Percentiles rank a stretch among this genome's conserved stretches.
These are phyloP conservation scores for Leptopilina clavipes DNA, from an alignment of 1,140 invertebrate species.

Conservation along the genomic window DNA sequence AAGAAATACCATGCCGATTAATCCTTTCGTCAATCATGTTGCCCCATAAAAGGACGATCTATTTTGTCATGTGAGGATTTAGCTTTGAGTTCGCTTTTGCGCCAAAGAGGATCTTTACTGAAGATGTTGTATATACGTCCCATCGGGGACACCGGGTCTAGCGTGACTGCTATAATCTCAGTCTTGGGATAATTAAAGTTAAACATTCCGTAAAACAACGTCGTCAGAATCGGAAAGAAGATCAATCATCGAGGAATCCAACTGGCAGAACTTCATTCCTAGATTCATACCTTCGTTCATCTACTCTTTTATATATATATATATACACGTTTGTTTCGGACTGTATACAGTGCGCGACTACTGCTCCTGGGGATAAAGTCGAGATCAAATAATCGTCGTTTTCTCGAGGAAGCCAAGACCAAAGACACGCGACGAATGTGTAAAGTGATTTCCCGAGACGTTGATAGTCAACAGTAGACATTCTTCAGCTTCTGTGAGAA, in stretches of 20 bases:
- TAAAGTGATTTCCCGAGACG: slow-evolving; percentile 21
- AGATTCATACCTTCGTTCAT: slow-evolving; percentile 45
- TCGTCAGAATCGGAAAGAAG: slow-evolving; percentile 40
- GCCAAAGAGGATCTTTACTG: background rate
- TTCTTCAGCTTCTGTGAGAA: slow-evolving; percentile 29
- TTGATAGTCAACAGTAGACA: background rate
- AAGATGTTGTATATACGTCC: slow-evolving; percentile 2
- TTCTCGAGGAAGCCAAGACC: slow-evolving; percentile 18
- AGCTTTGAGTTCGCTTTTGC: slow-evolving; percentile 33
- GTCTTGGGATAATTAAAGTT: slow-evolving; percentile 51
- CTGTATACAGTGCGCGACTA: background rate
- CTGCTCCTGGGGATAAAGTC: background rate
- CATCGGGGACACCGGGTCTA: slow-evolving; percentile 47
- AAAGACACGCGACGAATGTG: slow-evolving; percentile 31
- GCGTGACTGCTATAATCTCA: slow-evolving; percentile 53
- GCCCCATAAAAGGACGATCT: slow-evolving; percentile 44
- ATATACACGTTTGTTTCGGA: slow-evolving; percentile 24
- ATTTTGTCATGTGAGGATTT: slow-evolving; percentile 35
- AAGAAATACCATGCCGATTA: background rate
- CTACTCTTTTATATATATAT: background rate
- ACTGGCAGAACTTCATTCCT: slow-evolving; percentile 52
- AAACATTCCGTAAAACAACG: slow-evolving; percentile 49
- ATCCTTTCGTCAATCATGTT: slow-evolving; percentile 12
- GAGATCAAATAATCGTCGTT: slow-evolving; percentile 42
- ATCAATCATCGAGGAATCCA: slow-evolving; percentile 60